Conservation (phyloP, 2,797 vertebrate species). For the Phylloscopus collybita region DNA sequence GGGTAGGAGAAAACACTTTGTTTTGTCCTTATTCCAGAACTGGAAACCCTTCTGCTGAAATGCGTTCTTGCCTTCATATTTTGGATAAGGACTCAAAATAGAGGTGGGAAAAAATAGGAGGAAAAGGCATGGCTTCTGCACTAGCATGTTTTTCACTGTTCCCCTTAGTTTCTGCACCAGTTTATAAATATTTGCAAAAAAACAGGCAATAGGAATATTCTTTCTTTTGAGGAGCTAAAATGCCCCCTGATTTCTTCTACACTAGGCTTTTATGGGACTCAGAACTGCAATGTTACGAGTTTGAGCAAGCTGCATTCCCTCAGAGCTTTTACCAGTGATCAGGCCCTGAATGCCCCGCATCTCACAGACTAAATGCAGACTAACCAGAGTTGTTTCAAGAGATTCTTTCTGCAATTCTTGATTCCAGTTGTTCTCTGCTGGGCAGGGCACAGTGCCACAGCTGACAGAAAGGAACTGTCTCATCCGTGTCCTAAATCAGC, state of each 20-base stretch:
- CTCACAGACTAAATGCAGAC: neutral
- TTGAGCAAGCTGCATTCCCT: neutral
- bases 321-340: neutral
- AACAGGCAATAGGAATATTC: neutral
- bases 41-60: slow-evolving; percentile 30
- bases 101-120: slow-evolving; percentile 19
- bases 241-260: neutral
- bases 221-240: neutral
- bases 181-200: slow-evolving; percentile 18
- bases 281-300: neutral
- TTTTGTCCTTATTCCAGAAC: slow-evolving; percentile 24
- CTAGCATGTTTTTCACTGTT: neutral
- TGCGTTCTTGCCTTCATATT: neutral
- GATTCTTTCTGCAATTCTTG: neutral
- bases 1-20: neutral
- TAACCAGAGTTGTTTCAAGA: neutral
- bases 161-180: neutral
- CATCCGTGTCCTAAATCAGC: neutral
- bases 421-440: neutral
- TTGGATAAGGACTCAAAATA: slow-evolving; percentile 38
- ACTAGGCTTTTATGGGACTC: neutral
- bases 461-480: neutral
- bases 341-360: neutral
- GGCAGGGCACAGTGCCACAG: neutral
- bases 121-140: neutral